phyloP scores from a whole-genome alignment of 2,113 vertebrate genomes.

The Sus scrofa region T2T-Sscrofa CM000827.6:101380501-101381000 shows the following conservation, averaged over 20 bases:
- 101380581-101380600: not conserved
- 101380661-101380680: not conserved
- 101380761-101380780: not conserved
- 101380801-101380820: not conserved
- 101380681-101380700: not conserved
- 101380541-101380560: not conserved
- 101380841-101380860: not conserved
- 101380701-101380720: constrained; percentile 12
- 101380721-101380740: not conserved
- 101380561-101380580: not conserved
- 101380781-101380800: not conserved
- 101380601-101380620: not conserved
- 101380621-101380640: not conserved
- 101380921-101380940: not conserved
- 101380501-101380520: not conserved
- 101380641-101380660: not conserved
- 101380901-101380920: not conserved
- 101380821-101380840: not conserved
- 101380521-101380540: not conserved
- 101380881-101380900: not conserved
- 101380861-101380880: not conserved
- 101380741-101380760: not conserved
- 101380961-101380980: not conserved
- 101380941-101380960: not conserved
- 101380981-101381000: not conserved